Percentiles rank a stretch among this genome's conserved stretches.
phyloP scores from a whole-genome alignment of 2,113 vertebrate genomes.

The Grallaria varia region DNA sequence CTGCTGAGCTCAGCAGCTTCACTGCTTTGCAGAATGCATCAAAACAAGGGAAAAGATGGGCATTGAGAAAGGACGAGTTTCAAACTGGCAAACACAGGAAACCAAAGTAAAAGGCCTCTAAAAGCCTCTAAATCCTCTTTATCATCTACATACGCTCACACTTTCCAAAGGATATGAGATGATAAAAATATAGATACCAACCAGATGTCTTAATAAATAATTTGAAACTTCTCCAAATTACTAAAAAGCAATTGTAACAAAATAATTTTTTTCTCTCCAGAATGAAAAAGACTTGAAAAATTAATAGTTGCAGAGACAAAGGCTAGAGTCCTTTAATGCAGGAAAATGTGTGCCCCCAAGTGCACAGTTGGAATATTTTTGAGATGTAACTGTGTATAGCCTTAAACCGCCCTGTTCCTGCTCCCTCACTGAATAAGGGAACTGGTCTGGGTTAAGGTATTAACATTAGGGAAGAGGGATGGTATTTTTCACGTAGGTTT shows the following conservation, averaged over 20 bases:
- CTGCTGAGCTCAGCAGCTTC: neutral
- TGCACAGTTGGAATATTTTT: neutral
- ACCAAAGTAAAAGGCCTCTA: neutral
- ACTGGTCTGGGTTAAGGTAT: neutral
- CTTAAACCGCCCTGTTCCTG: neutral
- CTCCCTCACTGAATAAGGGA: neutral
- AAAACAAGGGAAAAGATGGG: neutral
- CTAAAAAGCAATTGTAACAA: neutral
- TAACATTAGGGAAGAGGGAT: neutral
- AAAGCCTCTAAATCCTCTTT: neutral
- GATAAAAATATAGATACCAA: neutral
- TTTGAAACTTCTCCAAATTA: constrained; percentile 13
- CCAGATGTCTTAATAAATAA: constrained; percentile 2
- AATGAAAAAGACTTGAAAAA: constrained; percentile 21
- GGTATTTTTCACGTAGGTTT: neutral
- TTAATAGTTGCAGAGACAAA: constrained; percentile 20
- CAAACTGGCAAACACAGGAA: neutral
- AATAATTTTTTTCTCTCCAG: neutral
- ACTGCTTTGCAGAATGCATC: neutral
- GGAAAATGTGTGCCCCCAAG: neutral
- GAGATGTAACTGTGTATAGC: neutral
- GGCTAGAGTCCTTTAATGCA: neutral
- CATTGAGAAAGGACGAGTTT: neutral
- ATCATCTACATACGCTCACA: neutral
- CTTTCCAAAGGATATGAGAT: neutral